A percentile compares a stretch with the other conserved stretches of the same genome.
These are phyloP conservation scores for Hystrix cristata DNA, from an alignment of 2,113 vertebrate genomes.

Conservation along the genomic window DNA sequence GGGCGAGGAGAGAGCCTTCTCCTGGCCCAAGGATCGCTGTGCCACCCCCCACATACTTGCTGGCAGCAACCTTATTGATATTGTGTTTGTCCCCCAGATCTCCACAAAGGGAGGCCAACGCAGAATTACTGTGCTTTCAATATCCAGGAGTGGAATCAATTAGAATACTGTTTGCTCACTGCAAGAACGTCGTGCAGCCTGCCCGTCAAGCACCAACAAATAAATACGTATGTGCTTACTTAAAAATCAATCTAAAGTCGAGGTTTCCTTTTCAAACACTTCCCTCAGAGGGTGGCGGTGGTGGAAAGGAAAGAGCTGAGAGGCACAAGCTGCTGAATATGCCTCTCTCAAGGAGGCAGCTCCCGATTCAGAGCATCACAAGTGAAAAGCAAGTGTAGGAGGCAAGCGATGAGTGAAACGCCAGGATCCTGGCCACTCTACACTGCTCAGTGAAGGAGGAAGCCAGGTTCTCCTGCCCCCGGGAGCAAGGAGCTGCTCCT, in stretches of 20 bases:
- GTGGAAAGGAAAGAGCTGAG: not conserved
- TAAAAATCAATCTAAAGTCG: constrained; percentile 88
- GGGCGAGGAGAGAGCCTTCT: not conserved
- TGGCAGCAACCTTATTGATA: constrained; percentile 61
- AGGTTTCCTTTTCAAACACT: constrained; percentile 86
- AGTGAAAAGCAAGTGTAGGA: constrained; percentile 22
- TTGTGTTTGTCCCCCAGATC: constrained; percentile 59
- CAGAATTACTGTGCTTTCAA: constrained; percentile 86
- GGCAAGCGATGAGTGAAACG: not conserved
- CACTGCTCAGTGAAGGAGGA: rapidly evolving
- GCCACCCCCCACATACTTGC: not conserved
- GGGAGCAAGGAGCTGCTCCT: not conserved
- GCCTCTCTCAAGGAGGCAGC: constrained; percentile 62
- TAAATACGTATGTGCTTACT: constrained; percentile 89
- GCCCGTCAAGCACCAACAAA: constrained; percentile 86
- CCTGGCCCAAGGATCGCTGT: rapidly evolving
- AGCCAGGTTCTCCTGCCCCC: not conserved
- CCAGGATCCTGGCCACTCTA: rapidly evolving
- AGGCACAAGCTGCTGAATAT: constrained; percentile 69
- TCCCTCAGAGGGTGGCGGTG: not conserved
- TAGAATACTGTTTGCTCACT: constrained; percentile 86
- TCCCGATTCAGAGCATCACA: constrained; percentile 10
- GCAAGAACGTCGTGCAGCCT: constrained; percentile 81
- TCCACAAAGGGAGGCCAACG: constrained; percentile 82
- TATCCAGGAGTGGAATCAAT: constrained; percentile 89